Conservation (phyloP, 2,888 invertebrate genomes). For the Coleophora flavipennella region DNA sequence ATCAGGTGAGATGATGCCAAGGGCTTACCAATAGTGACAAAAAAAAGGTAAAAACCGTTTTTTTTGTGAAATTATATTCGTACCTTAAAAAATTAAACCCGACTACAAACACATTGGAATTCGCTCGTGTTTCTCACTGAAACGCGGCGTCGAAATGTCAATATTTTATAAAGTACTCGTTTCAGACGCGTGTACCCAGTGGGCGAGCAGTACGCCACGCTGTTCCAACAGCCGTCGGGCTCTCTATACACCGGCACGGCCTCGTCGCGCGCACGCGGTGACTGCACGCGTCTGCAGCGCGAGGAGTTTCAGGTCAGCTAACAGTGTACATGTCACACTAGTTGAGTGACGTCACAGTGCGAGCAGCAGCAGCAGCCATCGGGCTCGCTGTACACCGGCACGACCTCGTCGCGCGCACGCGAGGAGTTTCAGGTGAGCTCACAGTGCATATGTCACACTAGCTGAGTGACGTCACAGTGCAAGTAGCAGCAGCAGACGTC, state of each 20-base stretch:
- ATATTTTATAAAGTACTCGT: too few relatives aligned
- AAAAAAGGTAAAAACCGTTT: too few relatives aligned
- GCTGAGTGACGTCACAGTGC: too few relatives aligned
- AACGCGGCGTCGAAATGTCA: too few relatives aligned
- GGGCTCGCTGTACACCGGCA: slow-evolving; percentile 79
- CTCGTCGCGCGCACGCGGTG: slow-evolving; percentile 83
- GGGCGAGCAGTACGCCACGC: slow-evolving; percentile 77
- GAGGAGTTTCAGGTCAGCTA: slow-evolving; percentile 75
- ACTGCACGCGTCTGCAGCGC: slow-evolving; percentile 78
- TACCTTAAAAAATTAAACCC: too few relatives aligned
- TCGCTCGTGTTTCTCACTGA: too few relatives aligned
- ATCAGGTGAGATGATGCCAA: too few relatives aligned
- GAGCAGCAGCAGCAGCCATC: slow-evolving; percentile 72
- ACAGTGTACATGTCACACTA: not conserved
- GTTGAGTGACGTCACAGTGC: too few relatives aligned
- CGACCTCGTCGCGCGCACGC: slow-evolving; percentile 82
- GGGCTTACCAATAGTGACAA: too few relatives aligned
- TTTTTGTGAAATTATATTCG: too few relatives aligned
- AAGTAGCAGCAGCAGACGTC: slow-evolving; percentile 70
- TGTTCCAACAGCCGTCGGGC: slow-evolving; percentile 82
- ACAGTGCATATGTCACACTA: too few relatives aligned
- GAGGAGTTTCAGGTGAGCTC: slow-evolving; percentile 76
- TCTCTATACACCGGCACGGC: slow-evolving; percentile 82
- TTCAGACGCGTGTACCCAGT: slow-evolving; percentile 78
- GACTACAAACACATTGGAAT: too few relatives aligned